These are phyloP conservation scores for Enchytraeus crypticus DNA, from an alignment of 2,888 invertebrate species.

Conservation along the genomic window DNA sequence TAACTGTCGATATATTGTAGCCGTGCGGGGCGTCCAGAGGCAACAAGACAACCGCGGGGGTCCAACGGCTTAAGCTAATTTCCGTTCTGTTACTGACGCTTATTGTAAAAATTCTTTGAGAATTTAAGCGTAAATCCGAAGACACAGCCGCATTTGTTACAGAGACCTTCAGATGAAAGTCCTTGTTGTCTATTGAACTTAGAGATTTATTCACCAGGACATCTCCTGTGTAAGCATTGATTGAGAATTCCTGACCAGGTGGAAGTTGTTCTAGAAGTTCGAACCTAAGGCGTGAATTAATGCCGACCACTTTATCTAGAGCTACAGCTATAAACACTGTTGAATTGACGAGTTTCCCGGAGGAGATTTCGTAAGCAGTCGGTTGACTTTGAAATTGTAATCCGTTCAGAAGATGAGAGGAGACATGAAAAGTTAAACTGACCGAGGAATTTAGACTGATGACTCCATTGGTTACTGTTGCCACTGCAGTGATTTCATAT, in stretches of 20 bases:
- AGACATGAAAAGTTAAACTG: neutral
- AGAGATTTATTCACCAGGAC: constrained; percentile 58
- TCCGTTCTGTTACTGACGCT: constrained; percentile 88
- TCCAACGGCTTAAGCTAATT: constrained; percentile 75
- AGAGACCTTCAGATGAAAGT: constrained; percentile 6
- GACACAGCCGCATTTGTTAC: constrained; percentile 6
- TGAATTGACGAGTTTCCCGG: neutral
- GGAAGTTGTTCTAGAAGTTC: constrained; percentile 65
- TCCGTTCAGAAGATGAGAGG: neutral
- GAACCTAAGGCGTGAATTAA: constrained; percentile 79
- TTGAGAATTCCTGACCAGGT: constrained; percentile 73
- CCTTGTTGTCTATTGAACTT: no score
- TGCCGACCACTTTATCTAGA: constrained; percentile 55
- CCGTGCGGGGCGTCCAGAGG: constrained; percentile 41
- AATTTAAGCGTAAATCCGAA: constrained; percentile 2
- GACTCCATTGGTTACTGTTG: constrained; percentile 52
- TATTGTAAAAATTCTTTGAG: constrained; percentile 59
- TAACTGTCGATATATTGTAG: no score
- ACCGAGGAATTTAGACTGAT: neutral
- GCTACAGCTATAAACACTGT: neutral
- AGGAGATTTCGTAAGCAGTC: neutral
- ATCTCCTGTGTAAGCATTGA: constrained; percentile 69
- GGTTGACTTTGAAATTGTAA: neutral
- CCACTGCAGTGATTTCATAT: constrained; percentile 40
- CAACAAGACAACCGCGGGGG: constrained; percentile 67